Percentiles rank a stretch among this genome's conserved stretches.
Conservation (phyloP, 2,113 vertebrate genomes). For the Rhea pennata region DNA sequence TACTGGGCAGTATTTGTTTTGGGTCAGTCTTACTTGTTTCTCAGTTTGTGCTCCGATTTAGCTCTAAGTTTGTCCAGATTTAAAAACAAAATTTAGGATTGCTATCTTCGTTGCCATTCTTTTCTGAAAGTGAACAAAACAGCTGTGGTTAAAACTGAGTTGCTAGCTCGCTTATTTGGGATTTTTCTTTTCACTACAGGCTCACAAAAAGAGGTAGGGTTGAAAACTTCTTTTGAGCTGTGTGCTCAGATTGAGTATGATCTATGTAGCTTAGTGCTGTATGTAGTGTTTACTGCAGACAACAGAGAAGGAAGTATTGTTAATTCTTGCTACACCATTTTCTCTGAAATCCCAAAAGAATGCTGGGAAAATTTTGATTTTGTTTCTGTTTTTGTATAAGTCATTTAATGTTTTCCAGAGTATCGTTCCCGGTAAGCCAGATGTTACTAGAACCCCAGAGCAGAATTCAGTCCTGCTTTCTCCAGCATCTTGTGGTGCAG, state of each 20-base stretch:
- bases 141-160: background rate
- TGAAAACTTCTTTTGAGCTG: constrained; percentile 38
- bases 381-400: background rate
- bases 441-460: background rate
- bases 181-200: background rate
- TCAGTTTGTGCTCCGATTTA: background rate
- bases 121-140: background rate
- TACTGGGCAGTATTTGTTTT: background rate
- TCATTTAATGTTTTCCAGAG: background rate
- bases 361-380: background rate
- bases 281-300: background rate
- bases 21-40: background rate
- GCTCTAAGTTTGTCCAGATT: background rate
- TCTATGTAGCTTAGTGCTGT: constrained; percentile 4
- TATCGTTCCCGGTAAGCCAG: background rate
- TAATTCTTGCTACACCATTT: constrained; percentile 1
- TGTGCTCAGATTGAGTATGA: background rate
- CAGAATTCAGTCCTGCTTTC: background rate
- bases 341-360: background rate
- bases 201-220: background rate
- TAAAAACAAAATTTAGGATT: background rate
- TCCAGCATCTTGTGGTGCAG: background rate
- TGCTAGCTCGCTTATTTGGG: background rate
- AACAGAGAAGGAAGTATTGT: background rate
- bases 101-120: background rate